phyloP scores from a whole-genome alignment of 2,888 invertebrate genomes.

The Lochmaea capreae region DNA sequence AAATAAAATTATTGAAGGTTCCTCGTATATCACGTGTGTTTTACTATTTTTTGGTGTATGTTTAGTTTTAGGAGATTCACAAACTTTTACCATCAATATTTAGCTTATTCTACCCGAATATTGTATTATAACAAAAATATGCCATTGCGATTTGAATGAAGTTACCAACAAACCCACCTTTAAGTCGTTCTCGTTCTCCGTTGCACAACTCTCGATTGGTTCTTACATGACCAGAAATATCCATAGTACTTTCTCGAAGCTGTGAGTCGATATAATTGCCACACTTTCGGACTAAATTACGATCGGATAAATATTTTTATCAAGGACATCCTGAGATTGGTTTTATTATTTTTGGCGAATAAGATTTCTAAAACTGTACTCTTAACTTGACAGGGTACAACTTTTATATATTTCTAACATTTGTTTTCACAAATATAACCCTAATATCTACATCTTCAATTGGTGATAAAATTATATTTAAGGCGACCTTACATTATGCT shows the following conservation, averaged over 20 bases:
- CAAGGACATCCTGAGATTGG: slow-evolving; percentile 11
- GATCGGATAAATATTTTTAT: slow-evolving; percentile 16
- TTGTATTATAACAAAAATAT: too few relatives aligned
- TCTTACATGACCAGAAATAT: slow-evolving; percentile 27
- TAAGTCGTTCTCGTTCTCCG: slow-evolving; percentile 11
- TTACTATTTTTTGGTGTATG: too few relatives aligned
- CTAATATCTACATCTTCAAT: too few relatives aligned
- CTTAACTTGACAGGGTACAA: neutral
- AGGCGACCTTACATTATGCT: too few relatives aligned
- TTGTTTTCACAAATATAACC: too few relatives aligned
- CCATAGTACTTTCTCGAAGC: slow-evolving; percentile 24
- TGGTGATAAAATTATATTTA: too few relatives aligned
- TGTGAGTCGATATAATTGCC: slow-evolving; percentile 29
- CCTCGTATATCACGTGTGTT: too few relatives aligned
- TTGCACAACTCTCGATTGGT: slow-evolving; percentile 23
- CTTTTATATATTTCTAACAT: too few relatives aligned
- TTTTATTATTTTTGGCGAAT: neutral
- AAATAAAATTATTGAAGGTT: too few relatives aligned
- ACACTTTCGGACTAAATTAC: slow-evolving; percentile 33
- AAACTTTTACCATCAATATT: too few relatives aligned
- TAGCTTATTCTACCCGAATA: neutral
- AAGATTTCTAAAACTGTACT: slow-evolving; percentile 6
- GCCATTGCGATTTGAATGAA: neutral
- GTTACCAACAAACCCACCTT: neutral
- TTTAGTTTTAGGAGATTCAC: too few relatives aligned